These are phyloP conservation scores for Lepidostoma basale DNA, from an alignment of 1,140 invertebrate species.

Conservation along the genomic window DNA sequence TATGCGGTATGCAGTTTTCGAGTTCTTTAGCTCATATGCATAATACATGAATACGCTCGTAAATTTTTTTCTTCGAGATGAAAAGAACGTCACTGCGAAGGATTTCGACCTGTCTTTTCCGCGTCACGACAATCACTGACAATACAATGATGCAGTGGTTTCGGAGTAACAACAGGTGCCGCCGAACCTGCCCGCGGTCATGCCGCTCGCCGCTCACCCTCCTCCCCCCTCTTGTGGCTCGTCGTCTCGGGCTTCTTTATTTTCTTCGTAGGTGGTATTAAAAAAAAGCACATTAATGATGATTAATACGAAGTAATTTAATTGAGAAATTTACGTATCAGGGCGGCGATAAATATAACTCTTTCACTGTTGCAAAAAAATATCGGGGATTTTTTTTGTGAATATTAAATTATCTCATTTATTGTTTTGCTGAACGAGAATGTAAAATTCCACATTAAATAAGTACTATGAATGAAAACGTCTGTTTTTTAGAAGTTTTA, in stretches of 20 bases:
- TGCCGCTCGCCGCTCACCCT: no score
- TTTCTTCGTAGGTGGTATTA: conserved; percentile 38
- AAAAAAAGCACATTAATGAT: conserved; percentile 22
- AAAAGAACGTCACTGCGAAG: background rate
- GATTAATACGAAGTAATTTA: conserved; percentile 41
- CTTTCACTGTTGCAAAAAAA: no score
- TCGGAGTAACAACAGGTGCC: conserved; percentile 39
- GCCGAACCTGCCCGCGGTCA: conserved; percentile 39
- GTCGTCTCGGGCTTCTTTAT: no score
- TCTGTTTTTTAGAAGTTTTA: no score
- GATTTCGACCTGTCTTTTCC: background rate
- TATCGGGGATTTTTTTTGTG: conserved; percentile 5
- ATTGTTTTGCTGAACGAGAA: no score
- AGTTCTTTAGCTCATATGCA: no score
- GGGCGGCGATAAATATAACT: conserved; percentile 19
- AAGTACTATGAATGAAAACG: no score
- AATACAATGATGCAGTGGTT: conserved; percentile 25
- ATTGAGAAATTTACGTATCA: conserved; percentile 23
- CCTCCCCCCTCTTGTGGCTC: no score
- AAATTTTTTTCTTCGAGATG: background rate
- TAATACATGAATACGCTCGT: background rate
- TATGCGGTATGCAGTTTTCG: no score
- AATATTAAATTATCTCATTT: no score
- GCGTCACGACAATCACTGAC: background rate
- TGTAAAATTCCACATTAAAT: no score